Percentiles rank a stretch among this genome's conserved stretches.
Evolutionary conservation across 2,797 vertebrate genomes (phyloP).

Genomic region (Ciconia nigra): DNA sequence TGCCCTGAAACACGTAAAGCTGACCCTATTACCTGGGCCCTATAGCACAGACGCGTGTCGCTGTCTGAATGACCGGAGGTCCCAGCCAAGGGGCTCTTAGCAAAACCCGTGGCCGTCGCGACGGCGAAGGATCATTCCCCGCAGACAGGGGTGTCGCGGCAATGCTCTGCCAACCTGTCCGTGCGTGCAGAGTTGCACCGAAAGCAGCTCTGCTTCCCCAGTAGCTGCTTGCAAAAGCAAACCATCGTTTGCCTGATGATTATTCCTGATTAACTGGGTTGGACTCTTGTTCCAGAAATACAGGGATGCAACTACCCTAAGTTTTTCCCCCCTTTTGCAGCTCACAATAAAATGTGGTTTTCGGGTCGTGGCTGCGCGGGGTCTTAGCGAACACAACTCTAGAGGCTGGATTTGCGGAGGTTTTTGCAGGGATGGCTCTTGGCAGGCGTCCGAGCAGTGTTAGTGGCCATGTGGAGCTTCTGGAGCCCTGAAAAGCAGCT

Average conservation of each 20-base stretch:
- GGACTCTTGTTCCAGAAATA: neutral
- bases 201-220: neutral
- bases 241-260: neutral
- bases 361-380: fast-evolving
- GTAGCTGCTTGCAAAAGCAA: neutral
- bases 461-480: neutral
- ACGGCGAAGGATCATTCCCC: neutral
- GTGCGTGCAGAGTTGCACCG: fast-evolving
- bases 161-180: fast-evolving
- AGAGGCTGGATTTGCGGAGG: neutral
- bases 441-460: fast-evolving
- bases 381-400: neutral
- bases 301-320: neutral
- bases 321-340: neutral
- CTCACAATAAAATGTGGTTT: neutral
- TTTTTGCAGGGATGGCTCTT: neutral
- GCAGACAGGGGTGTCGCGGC: fast-evolving
- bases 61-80: neutral
- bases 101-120: too few species aligned
- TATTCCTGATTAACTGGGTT: neutral
- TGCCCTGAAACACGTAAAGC: neutral
- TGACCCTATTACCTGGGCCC: neutral
- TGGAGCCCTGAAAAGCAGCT: neutral
- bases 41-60: neutral
- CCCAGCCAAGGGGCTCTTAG: neutral